phyloP scores from a whole-genome alignment of 1,140 invertebrate genomes.

The Andrena cerasifolii region DNA sequence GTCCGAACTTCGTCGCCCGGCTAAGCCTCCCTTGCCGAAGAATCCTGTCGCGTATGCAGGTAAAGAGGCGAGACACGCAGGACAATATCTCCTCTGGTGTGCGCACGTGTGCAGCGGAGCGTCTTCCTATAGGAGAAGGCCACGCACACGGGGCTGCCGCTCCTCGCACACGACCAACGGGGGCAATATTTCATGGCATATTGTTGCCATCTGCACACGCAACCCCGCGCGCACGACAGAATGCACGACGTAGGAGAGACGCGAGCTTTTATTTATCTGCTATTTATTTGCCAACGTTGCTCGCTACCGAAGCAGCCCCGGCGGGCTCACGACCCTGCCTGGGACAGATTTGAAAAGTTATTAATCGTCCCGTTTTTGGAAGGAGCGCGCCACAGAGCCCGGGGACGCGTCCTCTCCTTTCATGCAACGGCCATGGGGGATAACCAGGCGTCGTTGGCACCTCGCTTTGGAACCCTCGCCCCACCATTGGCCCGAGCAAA shows the following conservation, averaged over 20 bases:
- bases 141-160: conserved; percentile 42
- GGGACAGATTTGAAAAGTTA: conserved; percentile 81
- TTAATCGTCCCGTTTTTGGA: conserved; percentile 80
- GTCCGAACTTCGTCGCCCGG: neutral
- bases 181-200: conserved; percentile 81
- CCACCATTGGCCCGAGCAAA: conserved; percentile 31
- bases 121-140: neutral
- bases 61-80: conserved; percentile 3
- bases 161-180: conserved; percentile 53
- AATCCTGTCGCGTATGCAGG: neutral
- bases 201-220: conserved; percentile 83
- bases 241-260: conserved; percentile 71
- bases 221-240: conserved; percentile 73
- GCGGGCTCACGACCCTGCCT: conserved; percentile 69
- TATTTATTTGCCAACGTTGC: conserved; percentile 80
- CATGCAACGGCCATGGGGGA: conserved; percentile 30
- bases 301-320: conserved; percentile 72
- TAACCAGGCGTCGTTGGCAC: conserved; percentile 55
- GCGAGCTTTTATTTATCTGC: conserved; percentile 80
- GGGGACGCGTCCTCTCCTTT: conserved; percentile 36
- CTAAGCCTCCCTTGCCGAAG: neutral
- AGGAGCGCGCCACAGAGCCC: conserved; percentile 46
- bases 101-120: conserved; percentile 5
- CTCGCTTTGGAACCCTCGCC: conserved; percentile 47
- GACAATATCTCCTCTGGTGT: neutral